Evolutionary conservation across 2,113 vertebrate genomes (phyloP).

Genomic region (Silurus glanis): DNA sequence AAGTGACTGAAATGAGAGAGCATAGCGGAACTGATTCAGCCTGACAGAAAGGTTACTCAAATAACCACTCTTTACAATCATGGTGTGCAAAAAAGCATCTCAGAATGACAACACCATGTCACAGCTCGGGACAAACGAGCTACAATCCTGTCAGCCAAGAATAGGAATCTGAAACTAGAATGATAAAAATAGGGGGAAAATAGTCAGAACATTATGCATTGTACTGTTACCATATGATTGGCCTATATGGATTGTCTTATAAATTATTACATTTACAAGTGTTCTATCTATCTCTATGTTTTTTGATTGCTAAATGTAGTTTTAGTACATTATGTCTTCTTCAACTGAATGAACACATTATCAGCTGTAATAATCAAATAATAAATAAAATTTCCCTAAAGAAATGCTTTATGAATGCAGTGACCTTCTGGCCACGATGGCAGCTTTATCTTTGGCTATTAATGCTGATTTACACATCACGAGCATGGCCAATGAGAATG

Average conservation of each 20-base stretch:
- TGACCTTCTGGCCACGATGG: slow-evolving; percentile 21
- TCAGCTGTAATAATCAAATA: slow-evolving; percentile 26
- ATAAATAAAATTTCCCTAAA: slow-evolving; percentile 19
- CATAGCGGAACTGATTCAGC: background rate
- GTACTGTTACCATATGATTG: background rate
- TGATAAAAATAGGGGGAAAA: background rate
- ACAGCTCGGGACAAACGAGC: too few relatives aligned
- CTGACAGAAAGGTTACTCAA: background rate
- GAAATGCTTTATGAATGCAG: slow-evolving; percentile 18
- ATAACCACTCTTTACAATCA: background rate
- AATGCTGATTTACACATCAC: slow-evolving; percentile 47
- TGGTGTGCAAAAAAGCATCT: background rate
- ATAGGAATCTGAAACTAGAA: background rate
- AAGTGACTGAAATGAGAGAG: background rate
- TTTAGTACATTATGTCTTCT: background rate
- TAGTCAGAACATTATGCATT: background rate
- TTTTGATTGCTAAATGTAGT: background rate
- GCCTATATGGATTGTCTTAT: background rate
- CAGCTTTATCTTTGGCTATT: slow-evolving; percentile 49
- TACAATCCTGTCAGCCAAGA: background rate
- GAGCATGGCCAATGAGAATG: slow-evolving; percentile 37
- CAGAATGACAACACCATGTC: background rate
- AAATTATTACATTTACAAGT: background rate
- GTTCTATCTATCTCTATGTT: background rate
- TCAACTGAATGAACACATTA: slow-evolving; percentile 7